A percentile compares a stretch with the other conserved stretches of the same genome.
phyloP scores from a whole-genome alignment of 1,140 invertebrate genomes.

The Callitettix versicolor region DNA sequence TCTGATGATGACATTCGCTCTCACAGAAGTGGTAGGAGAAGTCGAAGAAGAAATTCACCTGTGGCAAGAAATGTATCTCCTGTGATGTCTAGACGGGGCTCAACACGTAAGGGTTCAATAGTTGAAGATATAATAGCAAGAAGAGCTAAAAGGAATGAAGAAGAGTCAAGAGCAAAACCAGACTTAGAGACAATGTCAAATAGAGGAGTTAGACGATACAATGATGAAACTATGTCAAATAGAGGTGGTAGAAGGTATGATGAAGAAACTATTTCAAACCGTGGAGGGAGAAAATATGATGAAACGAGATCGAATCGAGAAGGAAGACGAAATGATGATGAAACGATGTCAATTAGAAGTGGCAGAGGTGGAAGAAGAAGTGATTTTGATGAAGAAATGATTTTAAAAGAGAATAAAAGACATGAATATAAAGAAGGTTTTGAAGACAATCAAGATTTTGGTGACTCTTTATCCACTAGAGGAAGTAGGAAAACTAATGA shows the following conservation, averaged over 20 bases:
- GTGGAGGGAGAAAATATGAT: slow-evolving; percentile 14
- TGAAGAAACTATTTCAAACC: slow-evolving; percentile 9
- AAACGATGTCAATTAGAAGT: slow-evolving; percentile 10
- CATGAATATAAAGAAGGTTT: background rate
- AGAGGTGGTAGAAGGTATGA: slow-evolving; percentile 5
- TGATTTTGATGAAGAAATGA: slow-evolving; percentile 12
- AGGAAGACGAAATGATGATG: slow-evolving; percentile 18
- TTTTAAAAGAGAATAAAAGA: background rate
- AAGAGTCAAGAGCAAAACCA: slow-evolving; percentile 10
- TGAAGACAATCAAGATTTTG: background rate
- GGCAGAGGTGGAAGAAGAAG: slow-evolving; percentile 4
- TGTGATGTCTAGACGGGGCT: slow-evolving; percentile 8
- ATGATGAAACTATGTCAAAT: background rate
- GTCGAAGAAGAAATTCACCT: slow-evolving; percentile 10
- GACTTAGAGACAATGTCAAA: slow-evolving; percentile 13
- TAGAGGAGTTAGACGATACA: slow-evolving; percentile 13
- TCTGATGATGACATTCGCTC: slow-evolving; percentile 27
- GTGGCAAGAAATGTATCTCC: slow-evolving; percentile 12
- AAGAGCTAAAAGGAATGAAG: slow-evolving; percentile 10
- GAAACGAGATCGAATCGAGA: slow-evolving; percentile 18
- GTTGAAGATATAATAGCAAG: slow-evolving; percentile 11
- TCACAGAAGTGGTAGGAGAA: slow-evolving; percentile 5
- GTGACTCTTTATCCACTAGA: no score
- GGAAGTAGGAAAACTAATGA: no score
- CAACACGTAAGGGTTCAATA: slow-evolving; percentile 1